Evolutionary conservation across 2,888 invertebrate genomes (phyloP).

Genomic region (Cremastobaeus sp.): DNA sequence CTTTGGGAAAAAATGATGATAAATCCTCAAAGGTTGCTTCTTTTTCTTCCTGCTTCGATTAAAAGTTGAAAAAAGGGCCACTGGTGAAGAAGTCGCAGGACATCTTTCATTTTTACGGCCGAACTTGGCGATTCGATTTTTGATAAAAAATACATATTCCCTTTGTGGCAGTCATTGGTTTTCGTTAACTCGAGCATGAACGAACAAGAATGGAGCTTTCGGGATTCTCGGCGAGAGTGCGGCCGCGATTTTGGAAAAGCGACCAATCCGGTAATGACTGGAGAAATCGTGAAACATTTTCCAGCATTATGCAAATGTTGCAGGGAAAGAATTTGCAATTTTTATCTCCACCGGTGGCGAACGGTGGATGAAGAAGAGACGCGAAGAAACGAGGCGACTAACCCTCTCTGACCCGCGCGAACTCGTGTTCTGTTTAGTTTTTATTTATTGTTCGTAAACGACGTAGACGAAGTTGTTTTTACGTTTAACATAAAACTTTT

Average conservation of each 20-base stretch:
- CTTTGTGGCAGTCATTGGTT: too few species aligned
- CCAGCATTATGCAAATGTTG: constrained; percentile 52
- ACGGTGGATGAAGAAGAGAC: constrained; percentile 51
- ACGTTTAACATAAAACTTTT: constrained; percentile 57
- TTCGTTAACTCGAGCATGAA: too few species aligned
- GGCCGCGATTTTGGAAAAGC: constrained; percentile 18
- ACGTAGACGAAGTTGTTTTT: constrained; percentile 58
- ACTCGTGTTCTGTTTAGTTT: constrained; percentile 53
- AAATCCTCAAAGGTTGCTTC: constrained; percentile 13
- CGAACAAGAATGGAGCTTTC: background rate
- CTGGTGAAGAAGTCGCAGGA: background rate
- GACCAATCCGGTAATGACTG: constrained; percentile 20
- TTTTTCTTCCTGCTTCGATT: constrained; percentile 10
- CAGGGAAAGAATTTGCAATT: constrained; percentile 57
- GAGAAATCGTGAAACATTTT: constrained; percentile 52
- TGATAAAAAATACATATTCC: too few species aligned
- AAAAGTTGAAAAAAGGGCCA: constrained; percentile 13
- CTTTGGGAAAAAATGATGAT: constrained; percentile 10
- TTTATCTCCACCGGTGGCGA: constrained; percentile 54
- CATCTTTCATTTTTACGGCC: constrained; percentile 10
- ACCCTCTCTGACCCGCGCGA: constrained; percentile 50
- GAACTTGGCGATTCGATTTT: background rate
- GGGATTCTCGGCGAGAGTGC: background rate
- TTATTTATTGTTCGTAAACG: constrained; percentile 59
- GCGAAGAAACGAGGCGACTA: constrained; percentile 46